Evolutionary conservation across 2,113 vertebrate genomes (phyloP).

Genomic region (Potamarius usumacintae): DNA sequence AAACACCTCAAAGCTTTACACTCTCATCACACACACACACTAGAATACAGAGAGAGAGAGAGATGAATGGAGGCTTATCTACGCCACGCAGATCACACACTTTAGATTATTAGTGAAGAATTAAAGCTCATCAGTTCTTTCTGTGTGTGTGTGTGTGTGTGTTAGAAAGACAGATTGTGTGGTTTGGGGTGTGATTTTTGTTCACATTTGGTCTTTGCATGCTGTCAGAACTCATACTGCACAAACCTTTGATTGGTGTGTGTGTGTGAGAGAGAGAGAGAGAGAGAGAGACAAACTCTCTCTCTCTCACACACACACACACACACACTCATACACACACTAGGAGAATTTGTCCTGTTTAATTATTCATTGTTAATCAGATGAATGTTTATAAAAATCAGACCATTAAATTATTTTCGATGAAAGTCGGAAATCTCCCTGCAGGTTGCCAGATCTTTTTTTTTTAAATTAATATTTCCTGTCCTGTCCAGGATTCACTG

Average conservation of each 20-base stretch:
- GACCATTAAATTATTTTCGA: too few relatives aligned
- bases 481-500: not conserved
- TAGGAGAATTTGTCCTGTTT: too few relatives aligned
- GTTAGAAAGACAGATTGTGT: slow-evolving; percentile 10
- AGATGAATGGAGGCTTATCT: slow-evolving; percentile 9
- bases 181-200: slow-evolving; percentile 9
- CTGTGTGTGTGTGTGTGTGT: not conserved
- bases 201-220: slow-evolving; percentile 22
- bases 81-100: slow-evolving; percentile 22
- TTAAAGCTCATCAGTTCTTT: slow-evolving; percentile 1
- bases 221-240: slow-evolving; percentile 19
- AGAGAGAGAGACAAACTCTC: too few relatives aligned
- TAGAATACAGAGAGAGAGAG: not conserved
- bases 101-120: slow-evolving; percentile 24
- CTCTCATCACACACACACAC: slow-evolving; percentile 4
- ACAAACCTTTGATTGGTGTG: slow-evolving; percentile 16
- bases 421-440: not conserved
- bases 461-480: too few relatives aligned
- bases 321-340: too few relatives aligned
- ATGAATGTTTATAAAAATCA: too few relatives aligned
- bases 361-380: not conserved
- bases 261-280: not conserved
- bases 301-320: too few relatives aligned
- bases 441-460: not conserved
- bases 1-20: slow-evolving; percentile 1